Conservation (phyloP, 2,888 invertebrate species). For the Drosophila macrospina region DNA sequence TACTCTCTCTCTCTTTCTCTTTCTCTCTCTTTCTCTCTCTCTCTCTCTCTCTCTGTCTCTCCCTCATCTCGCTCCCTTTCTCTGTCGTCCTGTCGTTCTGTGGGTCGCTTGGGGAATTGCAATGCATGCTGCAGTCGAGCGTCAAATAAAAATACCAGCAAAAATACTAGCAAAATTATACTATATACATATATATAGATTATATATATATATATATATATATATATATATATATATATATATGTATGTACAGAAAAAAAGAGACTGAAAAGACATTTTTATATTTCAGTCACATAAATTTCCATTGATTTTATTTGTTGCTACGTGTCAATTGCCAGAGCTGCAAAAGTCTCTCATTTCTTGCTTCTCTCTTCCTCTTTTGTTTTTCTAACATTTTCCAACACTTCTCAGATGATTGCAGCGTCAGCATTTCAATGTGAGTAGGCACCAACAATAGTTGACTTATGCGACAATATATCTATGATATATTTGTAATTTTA, state of each 20-base stretch:
- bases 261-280: conserved; percentile 51
- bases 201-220: conserved; percentile 17
- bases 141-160: conserved; percentile 49
- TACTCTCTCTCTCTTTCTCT: neutral
- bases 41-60: neutral
- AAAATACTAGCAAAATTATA: conserved; percentile 22
- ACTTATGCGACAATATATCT: neutral
- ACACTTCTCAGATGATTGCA: conserved; percentile 2
- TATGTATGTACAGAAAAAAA: neutral
- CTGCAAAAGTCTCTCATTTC: conserved; percentile 18
- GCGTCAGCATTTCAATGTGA: neutral
- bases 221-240: neutral
- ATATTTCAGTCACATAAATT: conserved; percentile 74
- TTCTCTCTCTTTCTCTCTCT: neutral
- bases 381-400: conserved; percentile 3
- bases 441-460: conserved; percentile 1
- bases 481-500: too few relatives aligned
- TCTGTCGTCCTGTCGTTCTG: neutral
- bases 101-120: conserved; percentile 53
- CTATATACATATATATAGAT: neutral
- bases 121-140: conserved; percentile 62
- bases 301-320: conserved; percentile 66
- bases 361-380: neutral
- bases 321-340: conserved; percentile 54
- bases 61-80: too few relatives aligned